Percentiles rank a stretch among this genome's conserved stretches.
Conservation (phyloP, 1,140 invertebrate species). For the Drosophila kepulauana region DNA sequence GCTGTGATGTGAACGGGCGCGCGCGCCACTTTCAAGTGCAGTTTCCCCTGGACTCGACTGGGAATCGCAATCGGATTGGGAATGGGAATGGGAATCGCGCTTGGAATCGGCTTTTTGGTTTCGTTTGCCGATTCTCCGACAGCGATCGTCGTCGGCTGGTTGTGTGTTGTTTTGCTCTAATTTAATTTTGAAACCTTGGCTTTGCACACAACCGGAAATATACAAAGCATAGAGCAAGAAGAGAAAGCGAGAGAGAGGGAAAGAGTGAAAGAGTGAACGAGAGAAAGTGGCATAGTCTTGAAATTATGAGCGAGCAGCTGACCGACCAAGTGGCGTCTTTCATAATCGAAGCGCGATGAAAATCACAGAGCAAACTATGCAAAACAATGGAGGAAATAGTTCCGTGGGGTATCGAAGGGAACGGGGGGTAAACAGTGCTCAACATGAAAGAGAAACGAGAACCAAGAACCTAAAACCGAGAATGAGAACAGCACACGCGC, state of each 20-base stretch:
- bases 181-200: slow-evolving; percentile 72
- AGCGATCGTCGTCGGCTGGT: slow-evolving; percentile 18
- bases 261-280: neutral
- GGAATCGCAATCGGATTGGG: neutral
- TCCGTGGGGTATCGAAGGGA: neutral
- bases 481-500: slow-evolving; percentile 45
- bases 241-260: slow-evolving; percentile 4
- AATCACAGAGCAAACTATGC: neutral
- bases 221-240: neutral
- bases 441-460: too few species aligned
- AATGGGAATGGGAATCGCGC: neutral
- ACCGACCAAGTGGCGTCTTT: neutral
- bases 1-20: slow-evolving; percentile 65
- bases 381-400: neutral
- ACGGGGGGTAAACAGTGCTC: neutral
- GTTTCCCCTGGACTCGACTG: neutral
- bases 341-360: slow-evolving; percentile 11
- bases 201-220: slow-evolving; percentile 53
- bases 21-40: slow-evolving; percentile 66
- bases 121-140: neutral
- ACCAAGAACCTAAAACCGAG: too few species aligned
- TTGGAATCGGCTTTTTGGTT: neutral
- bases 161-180: slow-evolving; percentile 46
- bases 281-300: slow-evolving; percentile 3
- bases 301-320: slow-evolving; percentile 54